Percentiles rank a stretch among this genome's conserved stretches.
These are phyloP conservation scores for Manduca sexta DNA, from an alignment of 1,140 invertebrate genomes.

Conservation along the genomic window DNA sequence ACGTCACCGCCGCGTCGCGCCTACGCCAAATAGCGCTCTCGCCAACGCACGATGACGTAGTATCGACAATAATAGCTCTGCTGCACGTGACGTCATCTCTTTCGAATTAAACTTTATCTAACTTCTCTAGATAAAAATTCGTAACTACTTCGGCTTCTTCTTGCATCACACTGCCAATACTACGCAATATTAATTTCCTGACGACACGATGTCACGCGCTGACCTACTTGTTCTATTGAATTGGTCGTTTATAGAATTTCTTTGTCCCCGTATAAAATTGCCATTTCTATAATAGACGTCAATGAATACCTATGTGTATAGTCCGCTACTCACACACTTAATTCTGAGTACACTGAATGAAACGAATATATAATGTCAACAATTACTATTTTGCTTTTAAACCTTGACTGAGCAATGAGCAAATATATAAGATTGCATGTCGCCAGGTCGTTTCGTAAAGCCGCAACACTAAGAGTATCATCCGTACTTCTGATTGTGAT, in stretches of 20 bases:
- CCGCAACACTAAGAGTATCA: too few relatives aligned
- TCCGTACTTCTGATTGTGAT: too few relatives aligned
- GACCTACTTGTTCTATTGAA: conserved; percentile 46
- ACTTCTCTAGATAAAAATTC: conserved; percentile 31
- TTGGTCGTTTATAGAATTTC: conserved; percentile 25
- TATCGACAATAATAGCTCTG: conserved; percentile 6
- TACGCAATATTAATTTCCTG: conserved; percentile 50
- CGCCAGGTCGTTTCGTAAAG: too few relatives aligned
- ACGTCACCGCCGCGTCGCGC: conserved; percentile 37
- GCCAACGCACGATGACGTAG: conserved; percentile 40
- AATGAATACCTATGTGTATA: too few relatives aligned
- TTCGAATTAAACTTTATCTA: conserved; percentile 32
- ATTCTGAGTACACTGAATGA: too few relatives aligned
- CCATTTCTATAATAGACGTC: too few relatives aligned
- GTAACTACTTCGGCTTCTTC: conserved; percentile 27
- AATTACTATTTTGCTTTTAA: too few relatives aligned
- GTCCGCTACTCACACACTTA: too few relatives aligned
- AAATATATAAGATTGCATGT: too few relatives aligned
- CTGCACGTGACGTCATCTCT: conserved; percentile 39
- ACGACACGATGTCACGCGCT: conserved; percentile 29
- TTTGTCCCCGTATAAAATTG: not conserved
- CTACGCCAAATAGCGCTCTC: conserved; percentile 26
- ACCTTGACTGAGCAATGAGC: too few relatives aligned
- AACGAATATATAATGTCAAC: too few relatives aligned
- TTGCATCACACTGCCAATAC: conserved; percentile 38